A percentile compares a stretch with the other conserved stretches of the same genome.
phyloP scores from a whole-genome alignment of 2,888 invertebrate species.

The Noctua comes region DNA sequence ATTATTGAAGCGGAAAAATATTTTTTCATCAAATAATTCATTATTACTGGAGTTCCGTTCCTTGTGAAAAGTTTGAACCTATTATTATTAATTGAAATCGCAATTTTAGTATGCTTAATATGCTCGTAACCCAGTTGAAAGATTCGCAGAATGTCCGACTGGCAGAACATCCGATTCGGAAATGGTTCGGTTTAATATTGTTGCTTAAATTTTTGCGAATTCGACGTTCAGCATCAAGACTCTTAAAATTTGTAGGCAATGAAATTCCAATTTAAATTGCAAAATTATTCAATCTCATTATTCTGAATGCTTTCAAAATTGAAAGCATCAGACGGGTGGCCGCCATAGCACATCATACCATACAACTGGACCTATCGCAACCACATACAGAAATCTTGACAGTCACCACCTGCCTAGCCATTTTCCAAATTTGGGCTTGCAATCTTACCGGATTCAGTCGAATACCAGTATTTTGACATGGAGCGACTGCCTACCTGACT shows the following conservation, averaged over 20 bases:
- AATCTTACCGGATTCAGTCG: too few species aligned
- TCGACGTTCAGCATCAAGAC: background rate
- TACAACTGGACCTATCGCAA: background rate
- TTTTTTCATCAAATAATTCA: background rate
- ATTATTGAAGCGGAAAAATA: background rate
- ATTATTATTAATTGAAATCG: background rate
- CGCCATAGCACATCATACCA: background rate
- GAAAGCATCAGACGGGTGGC: background rate
- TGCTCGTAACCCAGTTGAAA: background rate
- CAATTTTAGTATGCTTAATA: background rate
- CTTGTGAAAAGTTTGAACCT: background rate
- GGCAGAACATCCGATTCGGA: background rate
- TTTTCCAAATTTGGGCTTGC: too few species aligned
- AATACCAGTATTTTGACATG: too few species aligned
- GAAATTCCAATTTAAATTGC: background rate
- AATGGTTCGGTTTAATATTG: background rate
- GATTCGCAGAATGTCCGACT: background rate
- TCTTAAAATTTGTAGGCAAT: background rate
- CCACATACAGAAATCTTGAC: background rate
- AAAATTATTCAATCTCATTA: background rate
- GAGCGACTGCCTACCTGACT: too few species aligned
- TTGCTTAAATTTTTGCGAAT: background rate
- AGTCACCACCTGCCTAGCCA: background rate
- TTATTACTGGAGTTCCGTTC: background rate
- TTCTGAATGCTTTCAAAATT: background rate